These are phyloP conservation scores for Tubulanus polymorphus DNA, from an alignment of 2,888 invertebrate genomes.

Conservation along the genomic window DNA sequence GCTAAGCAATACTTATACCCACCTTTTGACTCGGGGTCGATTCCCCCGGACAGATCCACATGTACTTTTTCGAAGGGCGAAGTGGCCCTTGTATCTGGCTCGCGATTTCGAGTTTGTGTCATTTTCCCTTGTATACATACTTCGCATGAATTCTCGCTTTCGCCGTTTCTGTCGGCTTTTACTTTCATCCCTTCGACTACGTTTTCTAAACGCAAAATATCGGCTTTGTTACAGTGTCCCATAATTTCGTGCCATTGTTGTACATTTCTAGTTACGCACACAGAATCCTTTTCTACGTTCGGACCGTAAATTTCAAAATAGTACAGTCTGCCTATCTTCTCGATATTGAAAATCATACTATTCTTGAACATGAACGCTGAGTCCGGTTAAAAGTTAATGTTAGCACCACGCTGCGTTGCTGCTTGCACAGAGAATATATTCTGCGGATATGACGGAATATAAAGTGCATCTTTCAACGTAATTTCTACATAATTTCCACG, in stretches of 20 bases:
- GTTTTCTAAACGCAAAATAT: conserved; percentile 14
- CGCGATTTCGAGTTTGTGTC: neutral
- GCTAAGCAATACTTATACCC: conserved; percentile 9
- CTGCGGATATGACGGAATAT: conserved; percentile 17
- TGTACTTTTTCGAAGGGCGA: conserved; percentile 5
- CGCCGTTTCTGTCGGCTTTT: neutral
- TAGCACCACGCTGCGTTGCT: conserved; percentile 15
- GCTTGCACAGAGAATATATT: conserved; percentile 20
- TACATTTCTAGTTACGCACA: neutral
- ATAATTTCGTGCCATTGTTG: conserved; percentile 14
- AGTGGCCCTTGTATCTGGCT: conserved; percentile 1
- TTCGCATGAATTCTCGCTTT: conserved; percentile 6
- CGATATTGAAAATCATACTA: conserved; percentile 3
- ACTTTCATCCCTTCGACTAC: conserved; percentile 17
- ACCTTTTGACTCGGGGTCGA: neutral
- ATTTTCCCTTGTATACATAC: conserved; percentile 7
- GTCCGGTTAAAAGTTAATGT: conserved; percentile 10
- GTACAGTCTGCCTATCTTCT: conserved; percentile 9
- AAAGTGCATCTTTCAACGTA: conserved; percentile 16
- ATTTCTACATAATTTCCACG: conserved; percentile 3
- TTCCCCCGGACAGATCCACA: neutral
- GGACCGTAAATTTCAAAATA: conserved; percentile 4
- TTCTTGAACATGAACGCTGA: neutral
- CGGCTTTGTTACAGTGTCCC: conserved; percentile 16
- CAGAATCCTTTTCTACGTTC: neutral